Percentiles rank a stretch among this genome's conserved stretches.
Evolutionary conservation across 2,888 invertebrate genomes (phyloP).

Genomic region (Chironomus riparius): DNA sequence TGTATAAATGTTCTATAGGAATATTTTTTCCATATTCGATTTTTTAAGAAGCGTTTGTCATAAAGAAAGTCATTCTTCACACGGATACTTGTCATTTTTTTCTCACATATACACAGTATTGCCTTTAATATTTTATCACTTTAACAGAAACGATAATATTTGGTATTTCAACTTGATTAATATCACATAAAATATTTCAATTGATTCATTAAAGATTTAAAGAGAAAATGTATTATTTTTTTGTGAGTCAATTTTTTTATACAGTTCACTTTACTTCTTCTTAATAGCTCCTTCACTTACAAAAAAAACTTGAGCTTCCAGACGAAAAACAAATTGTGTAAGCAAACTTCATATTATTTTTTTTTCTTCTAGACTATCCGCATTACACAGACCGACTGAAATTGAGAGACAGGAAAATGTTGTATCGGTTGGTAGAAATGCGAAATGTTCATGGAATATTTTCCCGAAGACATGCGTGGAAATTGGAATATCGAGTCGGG

Average conservation of each 20-base stretch:
- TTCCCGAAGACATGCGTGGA: background rate
- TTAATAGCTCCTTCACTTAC: background rate
- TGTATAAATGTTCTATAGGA: background rate
- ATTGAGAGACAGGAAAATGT: too few species aligned
- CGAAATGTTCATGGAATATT: background rate
- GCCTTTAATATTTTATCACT: too few species aligned
- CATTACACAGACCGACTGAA: background rate
- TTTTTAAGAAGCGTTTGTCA: background rate
- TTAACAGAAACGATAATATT: background rate
- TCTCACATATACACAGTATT: too few species aligned
- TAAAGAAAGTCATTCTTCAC: background rate
- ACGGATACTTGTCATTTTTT: too few species aligned
- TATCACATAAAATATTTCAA: background rate
- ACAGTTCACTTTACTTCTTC: background rate
- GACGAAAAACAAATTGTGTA: too few species aligned
- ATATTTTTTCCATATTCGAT: slow-evolving; percentile 13
- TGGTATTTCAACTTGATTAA: background rate
- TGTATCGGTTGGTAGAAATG: background rate
- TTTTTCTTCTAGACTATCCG: background rate
- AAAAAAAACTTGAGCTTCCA: background rate
- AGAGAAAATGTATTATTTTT: too few species aligned
- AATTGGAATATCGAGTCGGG: background rate
- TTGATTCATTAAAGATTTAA: too few species aligned
- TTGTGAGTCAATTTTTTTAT: too few species aligned
- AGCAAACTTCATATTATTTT: background rate